Evolutionary conservation across 1,140 invertebrate species (phyloP), one percentile per base, ranked within the genome.

Genomic region (Ceratitis capitata): DNA sequence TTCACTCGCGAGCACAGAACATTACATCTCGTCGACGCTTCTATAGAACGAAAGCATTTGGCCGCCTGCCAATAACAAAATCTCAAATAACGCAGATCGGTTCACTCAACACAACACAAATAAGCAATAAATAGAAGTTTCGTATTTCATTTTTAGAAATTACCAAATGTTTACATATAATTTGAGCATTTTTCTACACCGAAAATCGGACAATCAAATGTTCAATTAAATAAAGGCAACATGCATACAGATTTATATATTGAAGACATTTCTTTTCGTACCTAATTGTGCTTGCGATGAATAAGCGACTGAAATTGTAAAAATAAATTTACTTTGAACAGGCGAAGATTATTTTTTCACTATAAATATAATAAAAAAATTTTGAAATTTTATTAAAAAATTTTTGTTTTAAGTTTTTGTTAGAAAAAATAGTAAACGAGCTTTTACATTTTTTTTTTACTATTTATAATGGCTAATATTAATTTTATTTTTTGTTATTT

Each of bases 71-170:
- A 78, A 45, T 39, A 45, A 19, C 19, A 45, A 78, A 45, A 45
- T 78, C 69, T 78, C 69, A 78, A 42, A 78, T 78, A 78, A 78
- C 69, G 69, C 39, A 78, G 69, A 78, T 78, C 69, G 45, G 42
- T 74, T 74, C 64, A 74, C 64, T 78, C 69, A 26, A n/a, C 69
- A 45, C 69, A 78, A 78, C 69, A 26, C 35, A 78, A 78, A 7
- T 45, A 78, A 78, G 39, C 69, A 78, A 78, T 78, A 78, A 78
- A 78, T 78, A 78, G 35, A 78, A 78, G 69, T 23, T 78, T 78
- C 69, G 69, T 78, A 78, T 78, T 78, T 39, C 69, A 45, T 78
- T 78, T 78, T 78, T 78, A 78, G 69, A 78, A 78, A 78, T 78
- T 78, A 78, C 69, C 42, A 45, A 78, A 45, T 78, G 69, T 35